Percentiles rank a stretch among this genome's conserved stretches.
Evolutionary conservation across 2,113 vertebrate genomes (phyloP).

Genomic region (Telmatochromis sp.): DNA sequence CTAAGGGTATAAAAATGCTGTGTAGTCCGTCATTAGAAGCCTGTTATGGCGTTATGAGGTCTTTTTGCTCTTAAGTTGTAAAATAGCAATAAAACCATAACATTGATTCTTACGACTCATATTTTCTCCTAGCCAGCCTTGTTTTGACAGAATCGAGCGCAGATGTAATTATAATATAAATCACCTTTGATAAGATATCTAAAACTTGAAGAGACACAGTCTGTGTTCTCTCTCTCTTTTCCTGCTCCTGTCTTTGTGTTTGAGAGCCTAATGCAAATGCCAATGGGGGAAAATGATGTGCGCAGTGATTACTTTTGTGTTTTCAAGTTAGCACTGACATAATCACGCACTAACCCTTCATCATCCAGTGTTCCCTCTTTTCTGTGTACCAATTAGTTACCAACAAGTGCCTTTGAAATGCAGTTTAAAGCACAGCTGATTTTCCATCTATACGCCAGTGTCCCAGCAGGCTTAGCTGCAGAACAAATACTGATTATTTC

Average conservation of each 20-base stretch:
- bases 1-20: not conserved
- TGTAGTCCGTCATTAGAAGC: not conserved
- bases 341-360: not conserved
- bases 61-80: not conserved
- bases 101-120: not conserved
- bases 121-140: not conserved
- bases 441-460: not conserved
- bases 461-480: not conserved
- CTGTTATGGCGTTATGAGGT: not conserved
- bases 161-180: not conserved
- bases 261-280: not conserved
- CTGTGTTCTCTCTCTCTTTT: not conserved
- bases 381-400: not conserved
- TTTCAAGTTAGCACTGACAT: not conserved
- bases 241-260: not conserved
- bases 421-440: not conserved
- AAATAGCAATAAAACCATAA: not conserved
- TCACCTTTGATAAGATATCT: not conserved
- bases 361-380: not conserved
- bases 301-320: slow-evolving; percentile 15
- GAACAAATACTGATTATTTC: not conserved
- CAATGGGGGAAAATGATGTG: not conserved
- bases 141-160: not conserved
- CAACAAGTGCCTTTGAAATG: not conserved
- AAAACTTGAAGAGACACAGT: not conserved